Conservation (phyloP, 2,113 vertebrate species). For the Festucalex cinctus region DNA sequence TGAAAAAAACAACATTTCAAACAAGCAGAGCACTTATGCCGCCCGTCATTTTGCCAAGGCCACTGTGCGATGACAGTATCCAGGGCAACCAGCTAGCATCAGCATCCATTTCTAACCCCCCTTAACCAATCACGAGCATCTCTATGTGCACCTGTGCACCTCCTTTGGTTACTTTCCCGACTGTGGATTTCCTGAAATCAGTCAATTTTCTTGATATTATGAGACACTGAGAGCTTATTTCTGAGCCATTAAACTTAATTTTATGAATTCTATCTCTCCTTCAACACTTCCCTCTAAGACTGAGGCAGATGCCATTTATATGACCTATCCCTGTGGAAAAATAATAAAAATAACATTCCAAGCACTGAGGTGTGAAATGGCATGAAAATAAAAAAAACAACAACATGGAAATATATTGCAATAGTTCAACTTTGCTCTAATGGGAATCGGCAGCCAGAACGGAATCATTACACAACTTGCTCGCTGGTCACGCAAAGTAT, state of each 20-base stretch:
- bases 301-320: conserved; percentile 12
- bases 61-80: conserved; percentile 72
- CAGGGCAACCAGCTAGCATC: conserved; percentile 71
- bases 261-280: background rate
- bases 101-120: conserved; percentile 42
- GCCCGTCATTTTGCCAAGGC: conserved; percentile 75
- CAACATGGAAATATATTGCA: conserved; percentile 17
- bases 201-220: background rate
- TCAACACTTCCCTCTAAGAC: background rate
- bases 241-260: background rate
- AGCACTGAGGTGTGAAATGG: conserved; percentile 13
- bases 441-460: conserved; percentile 7
- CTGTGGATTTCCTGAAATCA: background rate
- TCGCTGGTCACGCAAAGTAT: background rate
- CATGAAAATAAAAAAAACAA: conserved; percentile 19
- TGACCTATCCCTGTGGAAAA: conserved; percentile 9
- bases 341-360: conserved; percentile 2
- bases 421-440: conserved; percentile 11
- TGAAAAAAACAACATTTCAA: conserved; percentile 1
- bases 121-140: conserved; percentile 54
- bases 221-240: conserved; percentile 6
- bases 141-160: background rate
- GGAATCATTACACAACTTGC: background rate
- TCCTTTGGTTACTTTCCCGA: background rate
- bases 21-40: conserved; percentile 61